Evolutionary conservation across 2,797 vertebrate genomes (phyloP).

Genomic region (Crocidura indochinensis): DNA sequence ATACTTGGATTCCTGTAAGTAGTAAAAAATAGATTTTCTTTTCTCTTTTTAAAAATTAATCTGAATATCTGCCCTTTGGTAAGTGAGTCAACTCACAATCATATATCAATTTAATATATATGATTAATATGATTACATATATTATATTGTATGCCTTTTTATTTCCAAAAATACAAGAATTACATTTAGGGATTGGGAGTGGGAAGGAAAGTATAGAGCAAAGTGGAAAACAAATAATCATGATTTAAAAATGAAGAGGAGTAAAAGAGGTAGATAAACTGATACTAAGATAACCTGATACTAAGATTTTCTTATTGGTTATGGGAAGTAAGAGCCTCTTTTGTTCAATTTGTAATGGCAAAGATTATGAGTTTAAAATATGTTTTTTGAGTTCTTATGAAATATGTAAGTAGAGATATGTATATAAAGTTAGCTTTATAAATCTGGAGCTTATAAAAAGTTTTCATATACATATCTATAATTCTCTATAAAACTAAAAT

Average conservation of each 20-base stretch:
- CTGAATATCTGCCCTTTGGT: slow-evolving; percentile 33
- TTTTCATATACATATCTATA: slow-evolving; percentile 27
- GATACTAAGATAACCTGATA: too few relatives aligned
- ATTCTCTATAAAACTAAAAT: slow-evolving; percentile 50
- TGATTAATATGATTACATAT: slow-evolving; percentile 52
- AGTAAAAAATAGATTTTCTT: too few relatives aligned
- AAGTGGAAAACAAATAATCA: slow-evolving; percentile 13
- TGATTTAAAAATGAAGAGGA: neutral
- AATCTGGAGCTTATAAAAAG: slow-evolving; percentile 47
- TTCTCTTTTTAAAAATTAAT: slow-evolving; percentile 34
- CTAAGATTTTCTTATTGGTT: slow-evolving; percentile 15
- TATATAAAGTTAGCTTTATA: slow-evolving; percentile 43
- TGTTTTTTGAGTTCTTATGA: slow-evolving; percentile 45
- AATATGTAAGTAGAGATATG: slow-evolving; percentile 49
- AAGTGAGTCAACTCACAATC: neutral
- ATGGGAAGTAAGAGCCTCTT: slow-evolving; percentile 3
- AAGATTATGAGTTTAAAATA: slow-evolving; percentile 46
- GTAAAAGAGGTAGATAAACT: slow-evolving; percentile 18
- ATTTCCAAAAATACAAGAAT: slow-evolving; percentile 34
- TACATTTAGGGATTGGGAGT: neutral
- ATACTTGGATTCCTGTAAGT: too few relatives aligned
- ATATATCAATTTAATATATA: slow-evolving; percentile 46
- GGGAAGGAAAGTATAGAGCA: slow-evolving; percentile 13
- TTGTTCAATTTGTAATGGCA: slow-evolving; percentile 55
- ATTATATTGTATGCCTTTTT: slow-evolving; percentile 66